These are phyloP conservation scores for Cryptus viduatorius DNA, from an alignment of 2,888 invertebrate genomes.

Conservation along the genomic window DNA sequence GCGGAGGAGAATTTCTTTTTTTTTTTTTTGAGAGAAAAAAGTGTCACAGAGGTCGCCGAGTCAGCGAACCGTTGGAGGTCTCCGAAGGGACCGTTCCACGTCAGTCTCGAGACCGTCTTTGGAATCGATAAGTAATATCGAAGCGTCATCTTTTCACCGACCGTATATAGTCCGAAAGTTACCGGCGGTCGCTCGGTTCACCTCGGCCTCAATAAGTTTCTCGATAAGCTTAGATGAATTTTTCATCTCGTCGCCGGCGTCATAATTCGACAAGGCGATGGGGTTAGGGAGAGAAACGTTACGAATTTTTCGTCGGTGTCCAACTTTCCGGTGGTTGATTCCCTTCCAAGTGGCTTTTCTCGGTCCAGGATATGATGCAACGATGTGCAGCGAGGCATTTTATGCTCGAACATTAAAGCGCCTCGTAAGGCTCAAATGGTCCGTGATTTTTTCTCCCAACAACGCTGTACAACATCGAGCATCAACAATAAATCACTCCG, in stretches of 20 bases:
- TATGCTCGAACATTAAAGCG: conserved; percentile 71
- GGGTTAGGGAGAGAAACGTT: neutral
- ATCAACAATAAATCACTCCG: neutral
- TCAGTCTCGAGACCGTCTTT: conserved; percentile 71
- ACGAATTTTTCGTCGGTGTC: conserved; percentile 36
- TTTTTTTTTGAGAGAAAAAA: neutral
- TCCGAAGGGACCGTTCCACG: conserved; percentile 59
- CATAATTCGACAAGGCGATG: neutral
- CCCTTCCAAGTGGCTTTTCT: conserved; percentile 42
- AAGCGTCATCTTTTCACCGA: conserved; percentile 29
- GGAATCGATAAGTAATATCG: conserved; percentile 80
- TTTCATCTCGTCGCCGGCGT: conserved; percentile 37
- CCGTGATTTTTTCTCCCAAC: neutral
- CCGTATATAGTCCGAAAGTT: neutral
- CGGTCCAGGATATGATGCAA: conserved; percentile 31
- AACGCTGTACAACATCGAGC: neutral
- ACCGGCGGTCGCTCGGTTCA: neutral
- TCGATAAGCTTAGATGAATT: conserved; percentile 36
- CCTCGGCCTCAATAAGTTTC: neutral
- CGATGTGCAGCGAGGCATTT: conserved; percentile 65
- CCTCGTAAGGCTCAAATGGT: neutral
- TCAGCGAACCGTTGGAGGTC: conserved; percentile 6
- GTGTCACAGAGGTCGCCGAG: conserved; percentile 30
- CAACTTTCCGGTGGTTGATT: conserved; percentile 58
- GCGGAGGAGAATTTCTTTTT: conserved; percentile 12